Base-by-base conservation (phyloP, 53 echinoderm and acorn worm genomes). In the Hippasteria phrygiana region DNA sequence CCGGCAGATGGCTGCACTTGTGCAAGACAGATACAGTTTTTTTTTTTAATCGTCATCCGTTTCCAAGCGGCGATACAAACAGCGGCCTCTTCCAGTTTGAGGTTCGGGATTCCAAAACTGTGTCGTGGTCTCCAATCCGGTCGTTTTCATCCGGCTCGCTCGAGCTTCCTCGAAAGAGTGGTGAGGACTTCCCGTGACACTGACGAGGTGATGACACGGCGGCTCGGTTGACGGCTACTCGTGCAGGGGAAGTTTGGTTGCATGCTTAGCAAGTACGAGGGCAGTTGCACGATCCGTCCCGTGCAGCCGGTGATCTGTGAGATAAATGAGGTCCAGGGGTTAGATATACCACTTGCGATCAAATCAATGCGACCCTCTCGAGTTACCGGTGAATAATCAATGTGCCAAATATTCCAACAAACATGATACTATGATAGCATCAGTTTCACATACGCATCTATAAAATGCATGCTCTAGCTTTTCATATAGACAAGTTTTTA, bases 241-340 rank as follows among this genome's bases (percentile, higher is more conserved):
- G 27, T 50, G 1, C 47, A 51, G 31, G 76, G 17, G 50, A 32
- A 76, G 51, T 34, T 51, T 20, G 34, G 54, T 26, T 24, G 72
- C 41, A 12, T 26, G 54, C 55, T 55, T 55, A 20, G 33, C 59
- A 26, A 24, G 59, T 59, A 26, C 26, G n/a, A 24, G 59, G 7
- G 26, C 59, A 2, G 59, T 26, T 24, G 26, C 59, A 26, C 59
- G 36, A 66, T 35, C 33, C 34, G 67, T 66, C 67, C 11, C 33
- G 4, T 31, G 34, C 78, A 35, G 40, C 55, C 27, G 33, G 59
- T 26, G 56, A 78, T 5, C 78, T 78, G 37, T 36, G n/a, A 56
- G 26, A 78, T 78, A 56, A 78, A 78, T 24, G 39, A 78, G 78
- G 36, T 78, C 59, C 56, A 40, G 37, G 59, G 56, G 37, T 78